phyloP scores from a whole-genome alignment of 2,113 vertebrate species.

The Conger conger region DNA sequence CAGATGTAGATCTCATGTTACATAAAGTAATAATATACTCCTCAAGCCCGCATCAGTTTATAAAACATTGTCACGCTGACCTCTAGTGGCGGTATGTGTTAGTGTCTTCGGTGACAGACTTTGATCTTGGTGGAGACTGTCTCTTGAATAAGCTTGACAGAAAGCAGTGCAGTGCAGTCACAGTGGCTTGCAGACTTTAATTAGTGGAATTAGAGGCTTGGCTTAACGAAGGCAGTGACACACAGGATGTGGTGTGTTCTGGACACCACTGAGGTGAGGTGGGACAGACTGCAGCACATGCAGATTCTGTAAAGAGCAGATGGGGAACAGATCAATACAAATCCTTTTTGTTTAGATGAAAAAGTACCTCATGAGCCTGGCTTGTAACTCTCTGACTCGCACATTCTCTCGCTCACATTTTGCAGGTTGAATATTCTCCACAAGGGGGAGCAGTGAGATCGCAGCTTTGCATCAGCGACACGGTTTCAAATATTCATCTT shows the following conservation, averaged over 20 bases:
- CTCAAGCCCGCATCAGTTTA: conserved; percentile 25
- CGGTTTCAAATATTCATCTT: no score
- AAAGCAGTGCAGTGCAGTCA: background rate
- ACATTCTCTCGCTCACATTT: no score
- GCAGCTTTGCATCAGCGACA: no score
- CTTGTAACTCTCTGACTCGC: no score
- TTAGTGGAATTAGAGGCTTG: background rate
- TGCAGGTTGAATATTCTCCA: no score
- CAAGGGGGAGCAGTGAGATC: no score
- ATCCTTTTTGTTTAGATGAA: no score
- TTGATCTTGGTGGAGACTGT: background rate
- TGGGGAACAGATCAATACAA: no score
- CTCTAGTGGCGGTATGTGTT: background rate
- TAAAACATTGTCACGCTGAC: background rate
- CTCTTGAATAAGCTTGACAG: background rate
- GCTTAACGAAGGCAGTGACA: background rate
- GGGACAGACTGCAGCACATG: no score
- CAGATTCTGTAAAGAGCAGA: no score
- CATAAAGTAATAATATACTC: background rate
- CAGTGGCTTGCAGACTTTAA: background rate
- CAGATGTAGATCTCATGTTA: background rate
- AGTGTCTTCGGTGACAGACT: background rate
- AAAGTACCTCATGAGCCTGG: no score
- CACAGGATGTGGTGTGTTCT: background rate
- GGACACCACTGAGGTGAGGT: no score